Base-by-base conservation (phyloP, 2,888 invertebrate genomes). In the Synergus laeviventris region DNA sequence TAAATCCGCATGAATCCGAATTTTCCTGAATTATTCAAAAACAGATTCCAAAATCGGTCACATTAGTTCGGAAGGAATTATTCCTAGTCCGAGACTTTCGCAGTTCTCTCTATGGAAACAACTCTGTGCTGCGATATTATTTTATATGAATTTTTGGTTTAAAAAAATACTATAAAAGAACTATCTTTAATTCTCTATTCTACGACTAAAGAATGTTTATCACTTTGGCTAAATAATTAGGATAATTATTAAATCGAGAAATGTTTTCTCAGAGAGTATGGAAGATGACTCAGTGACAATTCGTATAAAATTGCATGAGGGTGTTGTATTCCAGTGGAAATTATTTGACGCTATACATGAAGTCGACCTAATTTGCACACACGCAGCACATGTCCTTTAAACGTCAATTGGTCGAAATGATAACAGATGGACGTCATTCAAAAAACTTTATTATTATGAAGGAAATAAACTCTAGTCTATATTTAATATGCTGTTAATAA, bases 311-410 rank as follows among this genome's bases (percentile, higher is more conserved):
- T 56, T 56, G 56, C 9, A 56, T 56, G 18, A 56, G 56, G 21
- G 56, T 56, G 56, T 56, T 21, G 21, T 21, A 21, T 56, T 56
- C 21, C 21, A 18, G 56, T 21, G 56, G 21, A 56, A 56, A 56
- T 56, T 21, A 56, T 56, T 56, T 56, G 18, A 56, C 18, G 56
- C 56, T 54, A n/a, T n/a, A 54, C 45, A 49, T 21, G 11, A 21
- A 56, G 21, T 56, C 56, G 21, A 56, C 56, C 56, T 56, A 56
- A 56, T 56, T 21, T 56, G 56, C 56, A 56, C 21, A 56, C 56
- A 56, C 56, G 21, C 56, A 18, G 11, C 18, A 56, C 11, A 56
- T 56, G 56, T 9, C 56, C 56, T 21, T 56, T 56, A 2, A 21
- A 56, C 56, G 56, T 21, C 56, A 56, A 56, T 56, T 56, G 56